A percentile compares a stretch with the other conserved stretches of the same genome.
Conservation (phyloP, 1,140 invertebrate genomes). For the Drosophila parabipectinata region DNA sequence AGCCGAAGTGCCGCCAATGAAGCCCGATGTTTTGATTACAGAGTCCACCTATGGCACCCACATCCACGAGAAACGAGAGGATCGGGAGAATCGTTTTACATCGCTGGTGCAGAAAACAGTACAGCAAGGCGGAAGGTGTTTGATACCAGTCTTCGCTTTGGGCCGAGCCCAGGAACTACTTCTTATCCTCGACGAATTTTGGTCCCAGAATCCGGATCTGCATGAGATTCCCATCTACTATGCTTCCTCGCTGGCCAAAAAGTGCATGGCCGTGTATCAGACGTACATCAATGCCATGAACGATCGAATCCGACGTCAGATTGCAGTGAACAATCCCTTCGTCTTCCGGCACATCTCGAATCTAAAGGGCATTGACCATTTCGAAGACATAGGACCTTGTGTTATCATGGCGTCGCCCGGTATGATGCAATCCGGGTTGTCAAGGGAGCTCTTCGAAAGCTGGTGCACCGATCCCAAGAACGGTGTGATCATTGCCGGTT, state of each 20-base stretch:
- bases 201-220: slow-evolving; percentile 98
- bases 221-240: slow-evolving; percentile 99
- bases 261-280: slow-evolving; percentile 99
- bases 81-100: slow-evolving; percentile 97
- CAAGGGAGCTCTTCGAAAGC: slow-evolving; percentile 98
- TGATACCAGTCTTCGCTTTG: slow-evolving; percentile 99
- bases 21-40: slow-evolving; percentile 98
- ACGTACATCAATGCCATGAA: slow-evolving; percentile 99
- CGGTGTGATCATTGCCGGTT: slow-evolving; percentile 98
- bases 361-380: slow-evolving; percentile 99
- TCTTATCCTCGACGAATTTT: slow-evolving; percentile 99
- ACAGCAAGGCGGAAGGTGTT: slow-evolving; percentile 95
- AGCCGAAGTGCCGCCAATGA: slow-evolving; percentile 98
- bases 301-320: slow-evolving; percentile 97
- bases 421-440: slow-evolving; percentile 99
- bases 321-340: slow-evolving; percentile 99
- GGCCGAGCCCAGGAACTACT: slow-evolving; percentile 98
- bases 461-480: slow-evolving; percentile 99
- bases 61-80: slow-evolving; percentile 99
- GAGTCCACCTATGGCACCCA: slow-evolving; percentile 99
- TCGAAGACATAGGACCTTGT: slow-evolving; percentile 99
- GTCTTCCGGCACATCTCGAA: slow-evolving; percentile 99
- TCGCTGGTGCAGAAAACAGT: slow-evolving; percentile 98
- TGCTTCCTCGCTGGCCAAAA: slow-evolving; percentile 99
- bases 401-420: slow-evolving; percentile 99